Base-by-base conservation (phyloP, 2,797 vertebrate genomes). In the Acomys russatus region DNA sequence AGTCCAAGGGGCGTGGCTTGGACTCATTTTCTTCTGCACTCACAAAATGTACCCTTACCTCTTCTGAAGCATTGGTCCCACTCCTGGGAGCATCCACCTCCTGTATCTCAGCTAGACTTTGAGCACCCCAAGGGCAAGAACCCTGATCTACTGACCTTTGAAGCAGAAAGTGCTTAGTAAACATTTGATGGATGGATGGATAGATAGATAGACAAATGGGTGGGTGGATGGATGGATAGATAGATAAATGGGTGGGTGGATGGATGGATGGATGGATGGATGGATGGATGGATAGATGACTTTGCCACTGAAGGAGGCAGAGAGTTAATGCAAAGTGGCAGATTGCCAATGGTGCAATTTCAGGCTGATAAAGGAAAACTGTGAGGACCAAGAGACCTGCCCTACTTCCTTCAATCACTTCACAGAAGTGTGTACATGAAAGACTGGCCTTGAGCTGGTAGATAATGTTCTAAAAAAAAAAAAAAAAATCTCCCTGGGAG, bases 321-420 rank as follows among this genome's bases (percentile, higher is more conserved):
- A 51, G 77, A 88, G 82, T 94, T 74, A 66, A 94, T 89, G 51
- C 33, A 91, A 88, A 94, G 68, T 56, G 88, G 78, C 77, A 61
- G 23, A 59, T 91, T 83, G 83, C 59, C 94, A 89, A 87, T 80
- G 90, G 79, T 85, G 3, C 68, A 17, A 84, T 92, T 93, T 59
- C 64, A 73, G 68, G 35, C 71, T 77, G 68, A 66, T 38, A 88
- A 76, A 95, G 49, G 44, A 95, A 79, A 90, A 92, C 93, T 92
- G 87, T 92, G 23, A 35, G 78, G 78, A 93, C 84, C 82, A 92
- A 93, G 86, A 96, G 71, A 90, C 54, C 82, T 94, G 95, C 63
- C 78, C 95, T 96, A 88, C 91, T 96, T 97, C 91, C 38, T 86
- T 94, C 92, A 89, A 51, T 95, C 95, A 92, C 82, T 82, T 96